Evolutionary conservation across 2,797 vertebrate species (phyloP), one percentile per base, ranked within the genome.

Genomic region (Nannoperca obscura): DNA sequence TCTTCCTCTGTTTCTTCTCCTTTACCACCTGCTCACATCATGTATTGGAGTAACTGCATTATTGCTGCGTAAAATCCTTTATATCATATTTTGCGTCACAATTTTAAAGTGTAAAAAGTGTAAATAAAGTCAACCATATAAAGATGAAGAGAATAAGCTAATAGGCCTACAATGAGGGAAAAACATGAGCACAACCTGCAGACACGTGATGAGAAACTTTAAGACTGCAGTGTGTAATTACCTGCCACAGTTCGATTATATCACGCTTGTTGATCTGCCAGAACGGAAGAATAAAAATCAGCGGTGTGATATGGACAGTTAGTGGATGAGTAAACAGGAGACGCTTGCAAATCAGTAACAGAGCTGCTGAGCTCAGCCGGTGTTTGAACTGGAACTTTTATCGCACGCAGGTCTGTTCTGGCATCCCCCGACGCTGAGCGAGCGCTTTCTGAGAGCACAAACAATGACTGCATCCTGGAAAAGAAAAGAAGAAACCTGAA

Each of bases 291-390:
- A 82, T 71, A 69, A 42, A 75, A 58, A 60, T 40, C 53, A 10
- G 34, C 2, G 46, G 38, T 74, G 53, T 71, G 78, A 60, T 76
- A 14, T n/a, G 53, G 53, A 49, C 42, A 34, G 62, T 67, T 20
- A 19, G 27, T 40, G 27, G 62, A 82, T 38, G 5, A 67, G 76
- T 67, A 69, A 85, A 86, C 83, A 78, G 63, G 75, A 78, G 67
- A 75, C 40, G 8, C 15, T 73, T 73, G 86, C 83, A 86, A 88
- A 91, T 91, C 54, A 93, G 87, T 93, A 82, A 91, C 88, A 74
- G 78, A 78, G 74, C 74, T 81, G 88, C 88, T 91, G 83, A 89
- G 84, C 66, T 91, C 83, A 86, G 87, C 88, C 80, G 40, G 47
- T 81, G 72, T 74, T 73, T 80, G 66, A 85, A 75, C 82, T 78